phyloP scores from a whole-genome alignment of 2,113 vertebrate genomes.

The Puntigrus tetrazona region DNA sequence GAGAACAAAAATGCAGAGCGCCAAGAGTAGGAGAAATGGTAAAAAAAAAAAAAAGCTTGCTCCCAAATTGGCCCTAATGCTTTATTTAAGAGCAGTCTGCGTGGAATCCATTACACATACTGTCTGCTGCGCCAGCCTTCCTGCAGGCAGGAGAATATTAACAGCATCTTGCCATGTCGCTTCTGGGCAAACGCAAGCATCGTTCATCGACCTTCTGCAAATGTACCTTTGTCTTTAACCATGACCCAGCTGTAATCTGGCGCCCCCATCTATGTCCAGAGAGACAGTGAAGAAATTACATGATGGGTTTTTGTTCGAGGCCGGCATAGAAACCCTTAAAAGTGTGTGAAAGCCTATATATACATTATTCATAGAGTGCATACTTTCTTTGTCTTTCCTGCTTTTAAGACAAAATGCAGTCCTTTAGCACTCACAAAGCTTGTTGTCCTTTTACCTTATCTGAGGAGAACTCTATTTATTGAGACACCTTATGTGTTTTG shows the following conservation, averaged over 20 bases:
- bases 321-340: background rate
- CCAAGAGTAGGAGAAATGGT: constrained; percentile 34
- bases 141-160: constrained; percentile 36
- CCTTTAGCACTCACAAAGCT: background rate
- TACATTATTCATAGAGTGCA: constrained; percentile 44
- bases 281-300: background rate
- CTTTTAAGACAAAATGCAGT: constrained; percentile 31
- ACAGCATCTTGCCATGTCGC: constrained; percentile 48
- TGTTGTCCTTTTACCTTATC: background rate
- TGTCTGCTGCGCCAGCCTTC: constrained; percentile 21
- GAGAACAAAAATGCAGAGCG: constrained; percentile 46
- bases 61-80: constrained; percentile 54
- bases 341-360: constrained; percentile 21
- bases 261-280: constrained; percentile 6
- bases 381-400: constrained; percentile 19
- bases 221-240: constrained; percentile 22
- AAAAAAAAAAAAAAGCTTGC: constrained; percentile 46
- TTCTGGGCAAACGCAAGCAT: constrained; percentile 29
- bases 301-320: background rate
- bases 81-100: constrained; percentile 52
- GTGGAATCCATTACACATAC: constrained; percentile 41
- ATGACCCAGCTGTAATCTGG: constrained; percentile 29
- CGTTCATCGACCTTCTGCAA: constrained; percentile 27
- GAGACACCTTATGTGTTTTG: background rate
- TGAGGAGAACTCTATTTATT: background rate